Evolutionary conservation across 2,888 invertebrate genomes (phyloP).

Genomic region (Zygaena filipendulae): DNA sequence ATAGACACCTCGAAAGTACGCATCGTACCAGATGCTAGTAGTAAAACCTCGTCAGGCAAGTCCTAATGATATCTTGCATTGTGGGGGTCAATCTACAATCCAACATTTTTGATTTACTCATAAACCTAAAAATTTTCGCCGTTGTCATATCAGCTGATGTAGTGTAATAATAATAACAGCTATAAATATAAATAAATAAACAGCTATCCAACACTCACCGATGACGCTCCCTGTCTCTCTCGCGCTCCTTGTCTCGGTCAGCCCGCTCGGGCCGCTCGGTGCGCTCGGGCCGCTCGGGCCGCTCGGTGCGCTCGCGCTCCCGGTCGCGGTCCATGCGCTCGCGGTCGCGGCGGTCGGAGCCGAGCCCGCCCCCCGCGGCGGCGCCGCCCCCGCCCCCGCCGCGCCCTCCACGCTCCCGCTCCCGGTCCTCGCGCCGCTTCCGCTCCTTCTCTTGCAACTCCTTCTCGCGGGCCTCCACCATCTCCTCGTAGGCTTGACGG

Average conservation of each 20-base stretch:
- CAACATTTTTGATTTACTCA: too few relatives aligned
- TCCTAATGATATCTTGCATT: too few relatives aligned
- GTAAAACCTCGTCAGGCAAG: too few relatives aligned
- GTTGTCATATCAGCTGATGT: too few relatives aligned
- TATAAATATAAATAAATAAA: not conserved
- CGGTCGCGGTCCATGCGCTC: slow-evolving; percentile 55
- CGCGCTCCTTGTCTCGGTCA: slow-evolving; percentile 22
- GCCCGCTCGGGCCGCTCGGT: slow-evolving; percentile 18
- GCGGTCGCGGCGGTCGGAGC: slow-evolving; percentile 49
- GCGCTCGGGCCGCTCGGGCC: slow-evolving; percentile 16
- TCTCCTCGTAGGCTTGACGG: slow-evolving; percentile 76
- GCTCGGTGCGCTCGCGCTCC: slow-evolving; percentile 36
- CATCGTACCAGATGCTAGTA: too few relatives aligned
- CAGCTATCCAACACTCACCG: slow-evolving; percentile 23
- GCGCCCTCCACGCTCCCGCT: slow-evolving; percentile 39
- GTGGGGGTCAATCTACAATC: too few relatives aligned
- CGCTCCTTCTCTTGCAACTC: slow-evolving; percentile 70
- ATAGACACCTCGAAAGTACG: too few relatives aligned
- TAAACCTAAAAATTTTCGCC: too few relatives aligned
- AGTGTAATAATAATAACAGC: too few relatives aligned
- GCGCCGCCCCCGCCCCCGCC: slow-evolving; percentile 37
- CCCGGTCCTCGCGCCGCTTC: slow-evolving; percentile 52
- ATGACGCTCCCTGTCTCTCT: slow-evolving; percentile 25
- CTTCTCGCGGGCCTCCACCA: slow-evolving; percentile 69
- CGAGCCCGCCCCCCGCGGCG: slow-evolving; percentile 47